Evolutionary conservation across 2,888 invertebrate genomes (phyloP).

Genomic region (Athalia rosae): DNA sequence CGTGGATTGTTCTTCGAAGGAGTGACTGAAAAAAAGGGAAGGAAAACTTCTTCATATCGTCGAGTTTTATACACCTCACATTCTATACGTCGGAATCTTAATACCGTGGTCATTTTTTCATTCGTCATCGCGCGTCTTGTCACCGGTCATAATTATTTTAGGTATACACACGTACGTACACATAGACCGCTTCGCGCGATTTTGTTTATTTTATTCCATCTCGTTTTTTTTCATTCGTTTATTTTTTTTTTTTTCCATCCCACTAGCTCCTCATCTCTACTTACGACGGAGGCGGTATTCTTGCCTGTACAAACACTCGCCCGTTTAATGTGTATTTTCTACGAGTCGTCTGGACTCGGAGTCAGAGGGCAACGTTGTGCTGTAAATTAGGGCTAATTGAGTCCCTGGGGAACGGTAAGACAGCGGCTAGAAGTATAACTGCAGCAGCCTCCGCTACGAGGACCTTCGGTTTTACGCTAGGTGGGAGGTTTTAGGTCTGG

Average conservation of each 20-base stretch:
- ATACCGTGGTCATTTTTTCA: not conserved
- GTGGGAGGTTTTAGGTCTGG: conserved; percentile 46
- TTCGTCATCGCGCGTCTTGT: not conserved
- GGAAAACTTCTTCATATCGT: not conserved
- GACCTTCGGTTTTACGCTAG: conserved; percentile 16
- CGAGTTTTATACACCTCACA: not conserved
- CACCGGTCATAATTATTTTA: not conserved
- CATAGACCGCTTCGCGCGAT: too few species aligned
- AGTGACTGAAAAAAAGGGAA: not conserved
- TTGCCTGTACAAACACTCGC: not conserved
- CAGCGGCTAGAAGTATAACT: too few species aligned
- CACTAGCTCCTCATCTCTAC: not conserved
- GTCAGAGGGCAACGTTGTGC: conserved; percentile 37
- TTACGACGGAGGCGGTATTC: too few species aligned
- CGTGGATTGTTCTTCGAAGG: conserved; percentile 17
- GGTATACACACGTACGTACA: not conserved
- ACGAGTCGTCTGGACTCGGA: not conserved
- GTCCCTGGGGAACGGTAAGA: conserved; percentile 24
- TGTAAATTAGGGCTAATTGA: conserved; percentile 48
- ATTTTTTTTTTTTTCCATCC: not conserved
- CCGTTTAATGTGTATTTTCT: conserved; percentile 12
- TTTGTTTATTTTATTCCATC: too few species aligned
- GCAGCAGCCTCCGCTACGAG: not conserved
- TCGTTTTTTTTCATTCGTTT: too few species aligned
- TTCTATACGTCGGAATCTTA: not conserved